Evolutionary conservation across 2,888 invertebrate genomes (phyloP).

Genomic region (Ptilodon capucinus): DNA sequence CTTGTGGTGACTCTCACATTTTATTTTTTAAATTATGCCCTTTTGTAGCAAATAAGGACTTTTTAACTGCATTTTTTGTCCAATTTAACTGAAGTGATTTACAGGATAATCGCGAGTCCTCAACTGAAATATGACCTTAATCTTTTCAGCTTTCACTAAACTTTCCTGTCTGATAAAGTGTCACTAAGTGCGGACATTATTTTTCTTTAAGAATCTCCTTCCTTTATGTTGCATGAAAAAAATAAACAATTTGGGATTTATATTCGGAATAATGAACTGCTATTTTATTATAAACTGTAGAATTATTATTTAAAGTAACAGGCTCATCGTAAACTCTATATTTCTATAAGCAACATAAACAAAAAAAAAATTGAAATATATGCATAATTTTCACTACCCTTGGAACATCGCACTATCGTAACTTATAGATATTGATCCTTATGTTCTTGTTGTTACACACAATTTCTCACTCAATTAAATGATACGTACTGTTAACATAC

Average conservation of each 20-base stretch:
- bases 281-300: not conserved
- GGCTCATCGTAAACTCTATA: no score
- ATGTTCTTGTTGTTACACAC: no score
- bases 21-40: no score
- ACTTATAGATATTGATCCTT: no score
- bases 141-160: not conserved
- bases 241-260: not conserved
- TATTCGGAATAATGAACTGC: not conserved
- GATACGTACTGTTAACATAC: no score
- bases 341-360: no score
- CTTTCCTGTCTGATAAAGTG: conserved; percentile 1
- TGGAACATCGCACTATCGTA: no score
- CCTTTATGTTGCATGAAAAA: not conserved
- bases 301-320: no score
- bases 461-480: no score
- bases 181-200: not conserved
- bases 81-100: not conserved
- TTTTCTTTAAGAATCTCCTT: not conserved
- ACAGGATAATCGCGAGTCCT: not conserved
- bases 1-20: not conserved
- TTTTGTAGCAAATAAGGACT: not conserved
- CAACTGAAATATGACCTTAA: not conserved
- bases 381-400: no score
- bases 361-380: no score
- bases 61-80: not conserved